Percentiles rank a stretch among this genome's conserved stretches.
Conservation (phyloP, 2,888 invertebrate genomes). For the Macrosoma leucophasiata region DNA sequence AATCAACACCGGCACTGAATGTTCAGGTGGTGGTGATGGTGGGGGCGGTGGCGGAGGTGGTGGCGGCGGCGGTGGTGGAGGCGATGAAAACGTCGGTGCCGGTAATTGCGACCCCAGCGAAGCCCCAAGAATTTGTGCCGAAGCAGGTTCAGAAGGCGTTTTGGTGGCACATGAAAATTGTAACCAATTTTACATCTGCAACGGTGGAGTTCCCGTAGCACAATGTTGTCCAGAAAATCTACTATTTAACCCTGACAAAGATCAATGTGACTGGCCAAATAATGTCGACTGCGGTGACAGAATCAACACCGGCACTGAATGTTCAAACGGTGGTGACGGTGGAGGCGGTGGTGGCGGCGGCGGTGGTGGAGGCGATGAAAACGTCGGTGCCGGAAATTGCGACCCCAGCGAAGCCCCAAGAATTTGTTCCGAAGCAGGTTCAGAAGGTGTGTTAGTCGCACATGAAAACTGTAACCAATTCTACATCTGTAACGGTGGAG, state of each 20-base stretch:
- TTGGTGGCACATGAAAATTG: slow-evolving; percentile 19
- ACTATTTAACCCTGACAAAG: slow-evolving; percentile 15
- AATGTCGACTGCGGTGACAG: slow-evolving; percentile 25
- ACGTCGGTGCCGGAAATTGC: slow-evolving; percentile 5
- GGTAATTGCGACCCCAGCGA: too few relatives aligned
- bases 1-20: slow-evolving; percentile 12
- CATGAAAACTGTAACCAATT: slow-evolving; percentile 39
- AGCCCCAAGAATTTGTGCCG: too few relatives aligned
- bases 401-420: slow-evolving; percentile 21
- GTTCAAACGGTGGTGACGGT: slow-evolving; percentile 22
- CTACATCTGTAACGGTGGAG: slow-evolving; percentile 33
- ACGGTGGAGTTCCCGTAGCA: slow-evolving; percentile 23
- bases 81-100: too few relatives aligned
- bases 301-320: slow-evolving; percentile 26
- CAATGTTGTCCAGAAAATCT: slow-evolving; percentile 24
- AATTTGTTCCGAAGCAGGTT: slow-evolving; percentile 29
- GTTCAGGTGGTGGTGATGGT: slow-evolving; percentile 3
- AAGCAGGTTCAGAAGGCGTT: too few relatives aligned
- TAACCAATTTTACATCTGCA: slow-evolving; percentile 18
- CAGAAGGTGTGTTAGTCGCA: slow-evolving; percentile 31
- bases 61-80: too few relatives aligned
- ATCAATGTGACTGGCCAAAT: slow-evolving; percentile 24
- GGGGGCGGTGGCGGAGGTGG: too few relatives aligned
- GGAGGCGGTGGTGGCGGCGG: slow-evolving; percentile 3
- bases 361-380: slow-evolving; percentile 3